Base-by-base conservation (phyloP, 2,888 invertebrate species). In the Polietes domitor region DNA sequence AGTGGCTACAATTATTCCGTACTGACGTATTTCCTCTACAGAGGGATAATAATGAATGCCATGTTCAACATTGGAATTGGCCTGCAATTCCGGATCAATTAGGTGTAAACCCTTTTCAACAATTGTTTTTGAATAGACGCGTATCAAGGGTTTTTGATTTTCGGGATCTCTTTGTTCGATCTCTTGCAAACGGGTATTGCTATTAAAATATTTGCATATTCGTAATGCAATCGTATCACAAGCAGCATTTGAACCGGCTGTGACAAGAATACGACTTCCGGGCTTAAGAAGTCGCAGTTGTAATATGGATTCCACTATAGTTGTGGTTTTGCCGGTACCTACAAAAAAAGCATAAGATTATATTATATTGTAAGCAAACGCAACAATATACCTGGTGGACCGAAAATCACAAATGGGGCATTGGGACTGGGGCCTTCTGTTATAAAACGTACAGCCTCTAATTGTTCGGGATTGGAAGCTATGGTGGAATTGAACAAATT, bases 321-420 rank as follows among this genome's bases (percentile, higher is more conserved):
- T 96, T 12, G 95, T 93, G 0, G 96, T 96, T 91, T 96, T 96
- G n/a, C 96, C 96, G n/a, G 95, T 95, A 93, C 94, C 85, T 94
- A 37, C 6, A n/a, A 10, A 4, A 28, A 53, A 19, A 2, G 26
- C 41, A 26, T 32, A 17, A 70, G 7, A 47, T 19, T n/a, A n/a
- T n/a, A n/a, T n/a, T n/a, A n/a, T n/a, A n/a, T n/a, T n/a, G n/a
- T n/a, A n/a, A n/a, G n/a, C n/a, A 2, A 9, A 37, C 37, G 9
- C 6, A 10, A 37, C 10, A 37, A 12, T 7, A 37, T 95, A 83
- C 97, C 98, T 68, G 98, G 97, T 50, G 98, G 98, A n/a, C 98
- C 98, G 92, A 96, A 98, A 70, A 98, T 93, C 28, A 97, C 94
- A 88, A 97, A 98, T 0, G 98, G 98, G 1, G 94, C 94, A 3